Conservation (phyloP, 2,888 invertebrate species). For the Agonopterix heracliana region DNA sequence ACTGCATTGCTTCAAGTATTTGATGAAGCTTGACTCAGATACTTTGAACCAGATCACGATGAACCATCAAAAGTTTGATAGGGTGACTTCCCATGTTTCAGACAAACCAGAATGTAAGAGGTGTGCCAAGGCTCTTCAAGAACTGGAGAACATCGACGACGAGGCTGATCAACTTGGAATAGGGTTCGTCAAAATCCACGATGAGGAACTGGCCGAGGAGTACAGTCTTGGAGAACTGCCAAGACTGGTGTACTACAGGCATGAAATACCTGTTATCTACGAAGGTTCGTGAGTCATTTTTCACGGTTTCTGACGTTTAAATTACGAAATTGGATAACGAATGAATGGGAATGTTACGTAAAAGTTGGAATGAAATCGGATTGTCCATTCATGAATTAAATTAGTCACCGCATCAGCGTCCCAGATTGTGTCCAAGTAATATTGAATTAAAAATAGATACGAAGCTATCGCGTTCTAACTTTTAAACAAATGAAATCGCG, state of each 20-base stretch:
- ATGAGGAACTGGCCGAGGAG: constrained; percentile 92
- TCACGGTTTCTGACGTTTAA: constrained; percentile 37
- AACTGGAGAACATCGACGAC: constrained; percentile 95
- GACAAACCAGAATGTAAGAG: constrained; percentile 95
- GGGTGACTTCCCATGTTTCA: constrained; percentile 51
- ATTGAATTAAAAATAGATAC: background rate
- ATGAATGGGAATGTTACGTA: constrained; percentile 18
- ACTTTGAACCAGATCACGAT: constrained; percentile 6
- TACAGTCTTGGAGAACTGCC: constrained; percentile 93
- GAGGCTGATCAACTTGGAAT: constrained; percentile 96
- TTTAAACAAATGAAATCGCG: too few species aligned
- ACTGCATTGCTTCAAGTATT: constrained; percentile 62
- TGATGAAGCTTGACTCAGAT: constrained; percentile 46
- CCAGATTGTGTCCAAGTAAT: too few species aligned
- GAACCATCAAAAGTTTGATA: background rate
- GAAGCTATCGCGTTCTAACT: background rate
- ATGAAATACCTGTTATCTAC: constrained; percentile 95
- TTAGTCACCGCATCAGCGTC: background rate
- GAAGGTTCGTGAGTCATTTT: constrained; percentile 81
- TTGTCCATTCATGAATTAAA: constrained; percentile 9
- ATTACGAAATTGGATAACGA: constrained; percentile 34
- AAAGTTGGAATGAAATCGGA: constrained; percentile 1
- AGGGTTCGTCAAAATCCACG: constrained; percentile 95
- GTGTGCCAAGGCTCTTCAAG: constrained; percentile 92
- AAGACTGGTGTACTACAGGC: constrained; percentile 93